phyloP scores from a whole-genome alignment of 1,140 invertebrate genomes.

The Rhopalosiphum padi region DNA sequence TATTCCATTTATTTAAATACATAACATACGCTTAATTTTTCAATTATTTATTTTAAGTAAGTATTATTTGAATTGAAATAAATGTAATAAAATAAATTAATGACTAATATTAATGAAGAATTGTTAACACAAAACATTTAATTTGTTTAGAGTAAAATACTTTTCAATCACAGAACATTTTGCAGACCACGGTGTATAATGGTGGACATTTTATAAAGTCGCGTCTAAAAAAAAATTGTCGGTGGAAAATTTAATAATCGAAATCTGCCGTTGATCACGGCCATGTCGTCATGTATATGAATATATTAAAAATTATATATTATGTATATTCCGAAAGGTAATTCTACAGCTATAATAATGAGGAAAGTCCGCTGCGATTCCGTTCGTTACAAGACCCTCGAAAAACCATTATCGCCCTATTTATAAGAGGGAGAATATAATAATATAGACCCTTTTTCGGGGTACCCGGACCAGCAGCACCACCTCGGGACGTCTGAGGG shows the following conservation, averaged over 20 bases:
- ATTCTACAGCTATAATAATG: not conserved
- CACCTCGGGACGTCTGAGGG: not conserved
- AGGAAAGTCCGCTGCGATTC: not conserved
- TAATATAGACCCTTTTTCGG: not conserved
- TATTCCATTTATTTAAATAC: not conserved
- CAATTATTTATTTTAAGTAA: not conserved
- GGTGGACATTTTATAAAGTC: not conserved
- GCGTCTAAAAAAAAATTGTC: not conserved
- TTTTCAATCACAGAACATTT: not conserved
- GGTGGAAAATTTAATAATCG: not conserved
- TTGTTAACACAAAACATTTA: not conserved
- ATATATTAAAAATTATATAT: not conserved
- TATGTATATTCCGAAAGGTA: not conserved
- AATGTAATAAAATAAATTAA: not conserved
- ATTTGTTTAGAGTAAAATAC: not conserved
- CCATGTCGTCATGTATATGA: not conserved
- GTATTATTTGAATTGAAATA: not conserved
- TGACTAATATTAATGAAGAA: not conserved
- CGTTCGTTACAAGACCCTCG: not conserved
- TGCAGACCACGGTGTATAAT: not conserved
- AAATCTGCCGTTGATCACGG: not conserved
- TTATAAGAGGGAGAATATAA: not conserved
- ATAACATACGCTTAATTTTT: not conserved
- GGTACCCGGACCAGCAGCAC: not conserved
- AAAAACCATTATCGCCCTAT: not conserved